Conservation (phyloP, 2,797 vertebrate species). For the Falco concolor region DNA sequence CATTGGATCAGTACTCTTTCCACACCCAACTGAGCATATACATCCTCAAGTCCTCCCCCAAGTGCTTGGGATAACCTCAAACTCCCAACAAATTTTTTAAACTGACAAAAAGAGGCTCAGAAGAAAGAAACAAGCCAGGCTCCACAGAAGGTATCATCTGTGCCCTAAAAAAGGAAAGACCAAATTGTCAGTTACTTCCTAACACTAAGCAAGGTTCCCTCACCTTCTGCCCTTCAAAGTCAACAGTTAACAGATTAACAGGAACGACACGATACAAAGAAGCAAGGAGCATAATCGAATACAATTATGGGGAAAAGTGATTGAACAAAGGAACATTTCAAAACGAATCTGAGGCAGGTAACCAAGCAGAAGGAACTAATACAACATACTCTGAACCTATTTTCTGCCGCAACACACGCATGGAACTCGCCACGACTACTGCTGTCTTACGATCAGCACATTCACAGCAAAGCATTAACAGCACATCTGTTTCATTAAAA, state of each 20-base stretch:
- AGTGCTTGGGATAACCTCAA: neutral
- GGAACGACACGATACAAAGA: neutral
- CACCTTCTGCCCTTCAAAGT: neutral
- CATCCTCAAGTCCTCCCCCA: neutral
- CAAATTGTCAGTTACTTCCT: neutral
- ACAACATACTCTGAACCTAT: neutral
- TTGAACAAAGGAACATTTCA: neutral
- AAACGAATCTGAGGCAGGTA: neutral
- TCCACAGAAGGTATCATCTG: neutral
- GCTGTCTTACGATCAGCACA: neutral
- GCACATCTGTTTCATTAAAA: neutral
- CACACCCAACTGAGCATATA: neutral
- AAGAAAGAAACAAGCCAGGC: neutral
- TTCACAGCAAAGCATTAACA: neutral
- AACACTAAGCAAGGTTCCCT: neutral
- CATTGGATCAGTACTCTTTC: neutral
- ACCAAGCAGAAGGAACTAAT: neutral
- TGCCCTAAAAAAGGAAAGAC: neutral
- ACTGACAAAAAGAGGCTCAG: neutral
- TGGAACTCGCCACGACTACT: neutral
- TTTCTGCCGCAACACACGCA: neutral
- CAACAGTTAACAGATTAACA: neutral
- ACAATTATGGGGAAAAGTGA: neutral
- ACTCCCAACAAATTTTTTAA: neutral
- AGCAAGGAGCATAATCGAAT: neutral